phyloP scores from a whole-genome alignment of 1,140 invertebrate genomes.

The Telenomus remus region DNA sequence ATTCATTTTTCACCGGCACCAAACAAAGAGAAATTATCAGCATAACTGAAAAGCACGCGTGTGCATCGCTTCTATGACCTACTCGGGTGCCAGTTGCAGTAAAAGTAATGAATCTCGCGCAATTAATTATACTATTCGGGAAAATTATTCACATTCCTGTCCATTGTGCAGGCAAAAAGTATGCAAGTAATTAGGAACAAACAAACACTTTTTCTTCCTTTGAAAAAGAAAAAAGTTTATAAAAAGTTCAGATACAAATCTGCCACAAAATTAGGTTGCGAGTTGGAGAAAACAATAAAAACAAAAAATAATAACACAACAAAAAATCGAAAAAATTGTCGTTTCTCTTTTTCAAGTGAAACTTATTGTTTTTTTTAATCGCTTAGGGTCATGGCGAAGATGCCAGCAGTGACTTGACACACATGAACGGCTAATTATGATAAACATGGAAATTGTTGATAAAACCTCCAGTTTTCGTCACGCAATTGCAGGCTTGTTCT shows the following conservation, averaged over 20 bases:
- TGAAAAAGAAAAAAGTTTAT: not conserved
- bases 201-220: conserved; percentile 1
- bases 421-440: not conserved
- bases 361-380: not conserved
- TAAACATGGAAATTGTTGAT: not conserved
- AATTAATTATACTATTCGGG: conserved; percentile 29
- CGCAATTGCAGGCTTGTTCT: too few species aligned
- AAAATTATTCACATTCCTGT: conserved; percentile 20
- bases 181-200: conserved; percentile 1
- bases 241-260: not conserved
- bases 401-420: not conserved
- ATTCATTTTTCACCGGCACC: conserved; percentile 11
- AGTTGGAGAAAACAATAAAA: too few species aligned
- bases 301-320: not conserved
- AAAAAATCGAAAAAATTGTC: too few species aligned
- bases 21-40: conserved; percentile 35
- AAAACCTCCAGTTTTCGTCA: not conserved
- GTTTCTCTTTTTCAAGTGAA: not conserved
- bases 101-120: conserved; percentile 33
- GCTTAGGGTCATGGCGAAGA: not conserved
- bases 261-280: too few species aligned
- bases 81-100: conserved; percentile 22
- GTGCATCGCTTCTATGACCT: conserved; percentile 27
- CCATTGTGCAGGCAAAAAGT: conserved; percentile 6
- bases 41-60: conserved; percentile 24